These are phyloP conservation scores for Scrobipalpa atriplicella DNA, from an alignment of 2,888 invertebrate species.

Conservation along the genomic window DNA sequence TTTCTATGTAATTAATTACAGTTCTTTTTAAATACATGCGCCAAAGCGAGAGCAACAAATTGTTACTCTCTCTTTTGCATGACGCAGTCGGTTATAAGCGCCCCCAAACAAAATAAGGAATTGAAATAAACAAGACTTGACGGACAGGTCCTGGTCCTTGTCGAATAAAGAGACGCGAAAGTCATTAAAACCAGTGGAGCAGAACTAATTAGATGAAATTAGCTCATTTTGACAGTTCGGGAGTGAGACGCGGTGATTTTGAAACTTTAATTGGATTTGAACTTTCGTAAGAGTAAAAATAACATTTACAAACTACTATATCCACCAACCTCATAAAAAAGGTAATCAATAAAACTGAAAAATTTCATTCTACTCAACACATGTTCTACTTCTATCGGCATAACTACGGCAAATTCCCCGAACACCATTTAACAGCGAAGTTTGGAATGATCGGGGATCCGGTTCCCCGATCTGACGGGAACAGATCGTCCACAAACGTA, in stretches of 20 bases:
- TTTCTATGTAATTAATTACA: no score
- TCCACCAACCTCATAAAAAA: neutral
- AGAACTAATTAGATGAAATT: constrained; percentile 58
- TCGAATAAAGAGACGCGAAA: constrained; percentile 52
- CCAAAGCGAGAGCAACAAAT: no score
- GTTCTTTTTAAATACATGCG: no score
- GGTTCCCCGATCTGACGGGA: constrained; percentile 5
- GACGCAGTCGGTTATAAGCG: constrained; percentile 4
- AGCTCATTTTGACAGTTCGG: constrained; percentile 8
- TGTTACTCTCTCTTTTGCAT: neutral
- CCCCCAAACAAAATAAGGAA: constrained; percentile 22
- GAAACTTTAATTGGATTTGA: constrained; percentile 3
- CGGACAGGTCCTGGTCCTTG: constrained; percentile 38
- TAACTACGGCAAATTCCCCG: neutral
- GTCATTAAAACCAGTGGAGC: constrained; percentile 51
- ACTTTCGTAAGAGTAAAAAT: constrained; percentile 4
- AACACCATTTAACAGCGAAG: neutral
- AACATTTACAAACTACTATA: neutral
- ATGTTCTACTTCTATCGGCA: no score
- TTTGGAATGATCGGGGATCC: neutral
- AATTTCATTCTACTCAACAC: no score
- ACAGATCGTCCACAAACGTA: constrained; percentile 14
- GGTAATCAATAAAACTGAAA: neutral
- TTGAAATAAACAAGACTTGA: constrained; percentile 45
- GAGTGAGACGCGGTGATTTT: neutral